Conservation (phyloP, 2,888 invertebrate genomes). For the Amphiduros pacificus region DNA sequence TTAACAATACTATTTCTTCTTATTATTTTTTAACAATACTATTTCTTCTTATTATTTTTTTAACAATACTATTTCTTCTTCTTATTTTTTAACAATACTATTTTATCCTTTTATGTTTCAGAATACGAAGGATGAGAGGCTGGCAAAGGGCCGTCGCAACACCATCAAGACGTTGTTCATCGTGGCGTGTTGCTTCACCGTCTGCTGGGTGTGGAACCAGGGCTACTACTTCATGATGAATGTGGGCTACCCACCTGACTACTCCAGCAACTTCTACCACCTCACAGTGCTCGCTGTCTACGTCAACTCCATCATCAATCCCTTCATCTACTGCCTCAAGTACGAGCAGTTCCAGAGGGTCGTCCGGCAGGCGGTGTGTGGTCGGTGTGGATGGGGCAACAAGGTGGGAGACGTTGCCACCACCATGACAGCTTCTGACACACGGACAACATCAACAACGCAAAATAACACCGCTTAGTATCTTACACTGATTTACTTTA, state of each 20-base stretch:
- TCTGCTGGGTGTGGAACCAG: conserved; percentile 27
- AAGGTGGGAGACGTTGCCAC: too few relatives aligned
- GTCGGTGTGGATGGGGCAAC: too few relatives aligned
- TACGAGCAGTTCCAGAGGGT: conserved; percentile 27
- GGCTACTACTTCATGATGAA: conserved; percentile 26
- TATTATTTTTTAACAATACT: too few relatives aligned
- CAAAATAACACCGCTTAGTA: too few relatives aligned
- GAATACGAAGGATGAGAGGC: conserved; percentile 3
- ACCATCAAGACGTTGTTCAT: conserved; percentile 25
- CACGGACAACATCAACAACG: too few relatives aligned
- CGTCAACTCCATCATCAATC: conserved; percentile 27
- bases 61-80: too few relatives aligned
- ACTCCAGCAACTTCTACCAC: conserved; percentile 20
- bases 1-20: too few relatives aligned
- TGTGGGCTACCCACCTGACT: conserved; percentile 17
- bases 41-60: too few relatives aligned
- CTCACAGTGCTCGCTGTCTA: conserved; percentile 25
- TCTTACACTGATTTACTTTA: too few relatives aligned
- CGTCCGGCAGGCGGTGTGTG: conserved; percentile 13
- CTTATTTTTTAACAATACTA: too few relatives aligned
- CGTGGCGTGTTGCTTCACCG: conserved; percentile 19
- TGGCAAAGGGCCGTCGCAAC: conserved; percentile 15
- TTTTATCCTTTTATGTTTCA: too few relatives aligned
- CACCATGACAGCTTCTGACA: too few relatives aligned
- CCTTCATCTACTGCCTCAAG: conserved; percentile 25